phyloP scores from a whole-genome alignment of 1,140 invertebrate genomes.

The Macrobrachium rosenbergii region DNA sequence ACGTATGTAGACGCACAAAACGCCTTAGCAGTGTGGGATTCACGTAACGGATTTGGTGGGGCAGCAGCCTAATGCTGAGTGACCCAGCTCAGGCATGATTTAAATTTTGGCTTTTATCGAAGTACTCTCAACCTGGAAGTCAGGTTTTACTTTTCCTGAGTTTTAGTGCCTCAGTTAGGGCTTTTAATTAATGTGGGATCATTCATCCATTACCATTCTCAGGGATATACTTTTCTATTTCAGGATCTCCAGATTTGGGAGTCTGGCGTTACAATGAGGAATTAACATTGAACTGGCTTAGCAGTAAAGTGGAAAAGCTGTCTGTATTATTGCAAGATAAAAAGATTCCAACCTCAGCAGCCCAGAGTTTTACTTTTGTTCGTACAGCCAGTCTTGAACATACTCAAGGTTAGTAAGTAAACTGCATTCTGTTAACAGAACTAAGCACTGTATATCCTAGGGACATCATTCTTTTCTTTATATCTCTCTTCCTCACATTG shows the following conservation, averaged over 20 bases:
- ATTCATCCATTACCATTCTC: not conserved
- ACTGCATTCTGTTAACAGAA: not conserved
- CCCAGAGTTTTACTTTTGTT: constrained; percentile 61
- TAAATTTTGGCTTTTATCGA: no score
- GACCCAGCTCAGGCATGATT: no score
- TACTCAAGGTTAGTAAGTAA: constrained; percentile 39
- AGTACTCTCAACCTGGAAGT: no score
- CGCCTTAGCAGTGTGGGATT: no score
- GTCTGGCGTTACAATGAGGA: constrained; percentile 61
- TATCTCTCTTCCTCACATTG: not conserved
- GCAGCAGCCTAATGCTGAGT: no score
- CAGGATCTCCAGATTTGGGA: constrained; percentile 51
- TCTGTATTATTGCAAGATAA: constrained; percentile 46
- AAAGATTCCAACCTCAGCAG: constrained; percentile 58
- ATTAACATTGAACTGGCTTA: constrained; percentile 45
- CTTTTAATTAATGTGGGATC: no score
- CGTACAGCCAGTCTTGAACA: constrained; percentile 46
- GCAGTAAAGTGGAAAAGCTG: constrained; percentile 18
- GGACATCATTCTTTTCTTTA: not conserved
- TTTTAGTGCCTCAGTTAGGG: no score
- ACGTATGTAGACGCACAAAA: no score
- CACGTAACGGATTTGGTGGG: no score
- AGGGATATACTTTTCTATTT: not conserved
- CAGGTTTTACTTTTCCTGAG: no score
- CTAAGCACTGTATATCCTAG: not conserved